Conservation (phyloP, 2,797 vertebrate genomes). For the Heteromormyrus szaboi region DNA sequence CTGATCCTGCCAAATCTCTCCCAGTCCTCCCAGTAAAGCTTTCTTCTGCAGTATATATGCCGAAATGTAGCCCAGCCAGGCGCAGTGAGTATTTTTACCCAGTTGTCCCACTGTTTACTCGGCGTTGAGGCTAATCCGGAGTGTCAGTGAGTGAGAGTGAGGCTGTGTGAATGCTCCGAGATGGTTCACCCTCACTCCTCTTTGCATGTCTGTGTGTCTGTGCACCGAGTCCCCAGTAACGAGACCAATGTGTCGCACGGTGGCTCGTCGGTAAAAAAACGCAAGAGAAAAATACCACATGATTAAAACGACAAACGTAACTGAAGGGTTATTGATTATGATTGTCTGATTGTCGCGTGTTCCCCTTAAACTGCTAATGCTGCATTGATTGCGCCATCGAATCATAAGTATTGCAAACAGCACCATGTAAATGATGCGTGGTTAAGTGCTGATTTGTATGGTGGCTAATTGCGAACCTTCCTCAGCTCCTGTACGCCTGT, state of each 20-base stretch:
- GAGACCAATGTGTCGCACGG: neutral
- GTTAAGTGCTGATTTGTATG: neutral
- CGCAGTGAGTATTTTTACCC: slow-evolving; percentile 13
- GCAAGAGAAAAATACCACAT: neutral
- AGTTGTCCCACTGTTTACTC: slow-evolving; percentile 18
- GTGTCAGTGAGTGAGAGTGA: neutral
- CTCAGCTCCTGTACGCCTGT: neutral
- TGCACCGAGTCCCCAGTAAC: neutral
- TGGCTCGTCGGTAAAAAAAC: neutral
- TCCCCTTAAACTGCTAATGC: neutral
- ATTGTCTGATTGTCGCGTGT: neutral
- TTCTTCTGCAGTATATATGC: neutral
- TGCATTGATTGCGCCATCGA: neutral
- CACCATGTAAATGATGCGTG: neutral
- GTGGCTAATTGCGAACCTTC: neutral
- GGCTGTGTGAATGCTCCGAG: neutral
- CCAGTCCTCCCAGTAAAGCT: neutral
- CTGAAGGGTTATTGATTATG: neutral
- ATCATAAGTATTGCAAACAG: neutral
- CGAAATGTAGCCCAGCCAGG: neutral
- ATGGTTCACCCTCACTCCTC: neutral
- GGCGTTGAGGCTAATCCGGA: slow-evolving; percentile 3
- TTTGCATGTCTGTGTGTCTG: neutral
- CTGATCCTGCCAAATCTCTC: neutral
- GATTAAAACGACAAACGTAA: neutral